A percentile compares a stretch with the other conserved stretches of the same genome.
phyloP scores from a whole-genome alignment of 2,113 vertebrate species.

The Melanerpes aurifrons region DNA sequence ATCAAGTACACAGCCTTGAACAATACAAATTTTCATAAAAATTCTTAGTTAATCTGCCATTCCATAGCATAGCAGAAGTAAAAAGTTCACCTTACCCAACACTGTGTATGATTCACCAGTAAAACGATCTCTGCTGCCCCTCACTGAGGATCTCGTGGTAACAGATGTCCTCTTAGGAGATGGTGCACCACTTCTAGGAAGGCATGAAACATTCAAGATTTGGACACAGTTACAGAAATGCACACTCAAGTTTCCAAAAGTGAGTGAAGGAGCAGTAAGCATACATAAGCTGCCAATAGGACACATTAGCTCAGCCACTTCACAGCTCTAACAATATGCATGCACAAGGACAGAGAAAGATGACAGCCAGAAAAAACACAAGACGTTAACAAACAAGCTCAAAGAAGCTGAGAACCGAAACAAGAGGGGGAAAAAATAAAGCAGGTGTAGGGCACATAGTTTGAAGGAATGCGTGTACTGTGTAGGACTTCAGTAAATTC shows the following conservation, averaged over 20 bases:
- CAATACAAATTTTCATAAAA: not conserved
- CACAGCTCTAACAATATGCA: not conserved
- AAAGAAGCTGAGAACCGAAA: not conserved
- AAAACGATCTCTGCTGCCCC: slow-evolving; percentile 87
- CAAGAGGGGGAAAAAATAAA: not conserved
- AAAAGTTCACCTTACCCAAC: slow-evolving; percentile 80
- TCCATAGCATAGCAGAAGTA: not conserved
- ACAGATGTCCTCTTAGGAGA: slow-evolving; percentile 86
- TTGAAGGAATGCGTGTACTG: not conserved
- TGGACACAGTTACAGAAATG: not conserved
- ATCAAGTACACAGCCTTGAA: not conserved
- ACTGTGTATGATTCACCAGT: slow-evolving; percentile 95
- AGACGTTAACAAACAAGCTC: not conserved
- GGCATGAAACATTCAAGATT: slow-evolving; percentile 9
- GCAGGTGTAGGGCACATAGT: not conserved
- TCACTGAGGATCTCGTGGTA: slow-evolving; percentile 70
- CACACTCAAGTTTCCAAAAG: not conserved
- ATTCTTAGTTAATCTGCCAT: not conserved
- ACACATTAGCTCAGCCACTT: not conserved
- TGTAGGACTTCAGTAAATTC: not conserved
- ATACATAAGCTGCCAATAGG: not conserved
- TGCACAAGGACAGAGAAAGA: not conserved
- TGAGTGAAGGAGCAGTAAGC: not conserved
- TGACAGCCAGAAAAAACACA: not conserved
- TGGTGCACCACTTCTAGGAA: slow-evolving; percentile 82